These are phyloP conservation scores for Archips crataeganus DNA, from an alignment of 2,888 invertebrate genomes.

Conservation along the genomic window DNA sequence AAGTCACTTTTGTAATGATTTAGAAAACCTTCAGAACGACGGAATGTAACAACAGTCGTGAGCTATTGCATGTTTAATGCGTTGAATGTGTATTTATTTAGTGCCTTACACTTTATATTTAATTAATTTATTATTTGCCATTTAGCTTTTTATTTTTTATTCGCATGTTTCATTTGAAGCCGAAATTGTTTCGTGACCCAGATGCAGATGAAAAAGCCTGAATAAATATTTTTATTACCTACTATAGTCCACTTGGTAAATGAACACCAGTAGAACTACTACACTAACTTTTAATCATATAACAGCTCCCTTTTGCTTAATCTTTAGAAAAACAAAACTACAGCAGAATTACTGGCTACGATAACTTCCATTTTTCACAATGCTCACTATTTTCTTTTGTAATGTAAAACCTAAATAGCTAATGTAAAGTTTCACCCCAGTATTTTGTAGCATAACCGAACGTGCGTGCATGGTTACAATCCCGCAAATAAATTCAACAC, in stretches of 20 bases:
- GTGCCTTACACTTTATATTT: not conserved
- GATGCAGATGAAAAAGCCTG: not conserved
- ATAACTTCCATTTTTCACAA: not conserved
- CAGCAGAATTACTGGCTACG: not conserved
- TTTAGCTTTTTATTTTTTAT: not conserved
- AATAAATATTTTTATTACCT: not conserved
- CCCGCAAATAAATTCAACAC: not conserved
- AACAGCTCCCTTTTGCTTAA: not conserved
- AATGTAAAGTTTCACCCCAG: not conserved
- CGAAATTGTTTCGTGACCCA: slow-evolving; percentile 40
- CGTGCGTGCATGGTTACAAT: not conserved
- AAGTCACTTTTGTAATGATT: not conserved
- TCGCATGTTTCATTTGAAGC: slow-evolving; percentile 16
- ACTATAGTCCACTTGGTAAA: not conserved
- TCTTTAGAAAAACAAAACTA: not conserved
- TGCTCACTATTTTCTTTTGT: not conserved
- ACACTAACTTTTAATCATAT: not conserved
- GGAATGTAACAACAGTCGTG: not conserved
- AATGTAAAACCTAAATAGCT: not conserved
- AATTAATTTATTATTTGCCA: slow-evolving; percentile 10
- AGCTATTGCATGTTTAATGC: not conserved
- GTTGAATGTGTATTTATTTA: not conserved
- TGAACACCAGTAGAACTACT: not conserved
- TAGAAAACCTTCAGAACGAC: not conserved
- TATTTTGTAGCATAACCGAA: not conserved